Percentiles rank a stretch among this genome's conserved stretches.
Evolutionary conservation across 2,797 vertebrate genomes (phyloP).

Genomic region (Fistularia commersonii): DNA sequence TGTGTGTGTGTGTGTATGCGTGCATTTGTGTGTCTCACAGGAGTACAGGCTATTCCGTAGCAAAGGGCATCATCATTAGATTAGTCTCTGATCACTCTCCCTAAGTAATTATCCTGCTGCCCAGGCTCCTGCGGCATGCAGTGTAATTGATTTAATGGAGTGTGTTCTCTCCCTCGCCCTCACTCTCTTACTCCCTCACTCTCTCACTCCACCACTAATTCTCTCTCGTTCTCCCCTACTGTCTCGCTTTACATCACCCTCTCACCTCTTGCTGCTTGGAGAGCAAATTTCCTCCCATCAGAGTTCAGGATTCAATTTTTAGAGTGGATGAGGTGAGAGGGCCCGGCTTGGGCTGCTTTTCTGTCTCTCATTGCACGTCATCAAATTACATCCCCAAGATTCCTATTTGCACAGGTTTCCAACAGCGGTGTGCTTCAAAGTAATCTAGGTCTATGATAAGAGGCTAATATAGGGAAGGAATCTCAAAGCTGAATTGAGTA

Average conservation of each 20-base stretch:
- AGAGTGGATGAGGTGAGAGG: slow-evolving; percentile 23
- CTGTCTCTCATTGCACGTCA: too few species aligned
- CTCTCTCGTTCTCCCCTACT: slow-evolving; percentile 15
- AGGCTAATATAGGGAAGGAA: too few species aligned
- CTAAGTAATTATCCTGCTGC: slow-evolving; percentile 66
- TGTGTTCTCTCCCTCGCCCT: slow-evolving; percentile 36
- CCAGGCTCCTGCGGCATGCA: slow-evolving; percentile 53
- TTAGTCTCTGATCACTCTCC: slow-evolving; percentile 66
- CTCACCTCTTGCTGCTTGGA: slow-evolving; percentile 2
- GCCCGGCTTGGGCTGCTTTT: not conserved
- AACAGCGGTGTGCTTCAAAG: too few species aligned
- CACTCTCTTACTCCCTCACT: slow-evolving; percentile 20
- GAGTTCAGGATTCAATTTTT: slow-evolving; percentile 34
- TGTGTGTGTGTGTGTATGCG: not conserved
- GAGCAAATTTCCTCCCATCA: slow-evolving; percentile 35
- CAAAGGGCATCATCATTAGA: slow-evolving; percentile 70
- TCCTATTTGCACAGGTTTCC: too few species aligned
- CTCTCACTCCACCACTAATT: not conserved
- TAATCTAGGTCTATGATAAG: too few species aligned
- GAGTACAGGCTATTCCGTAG: slow-evolving; percentile 52
- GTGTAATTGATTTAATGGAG: slow-evolving; percentile 67
- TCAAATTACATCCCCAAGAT: too few species aligned
- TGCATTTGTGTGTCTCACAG: slow-evolving; percentile 37
- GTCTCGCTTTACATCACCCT: slow-evolving; percentile 15
- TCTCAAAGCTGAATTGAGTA: too few species aligned